Conservation (phyloP, 2,888 invertebrate genomes). For the Anodontia alba region DNA sequence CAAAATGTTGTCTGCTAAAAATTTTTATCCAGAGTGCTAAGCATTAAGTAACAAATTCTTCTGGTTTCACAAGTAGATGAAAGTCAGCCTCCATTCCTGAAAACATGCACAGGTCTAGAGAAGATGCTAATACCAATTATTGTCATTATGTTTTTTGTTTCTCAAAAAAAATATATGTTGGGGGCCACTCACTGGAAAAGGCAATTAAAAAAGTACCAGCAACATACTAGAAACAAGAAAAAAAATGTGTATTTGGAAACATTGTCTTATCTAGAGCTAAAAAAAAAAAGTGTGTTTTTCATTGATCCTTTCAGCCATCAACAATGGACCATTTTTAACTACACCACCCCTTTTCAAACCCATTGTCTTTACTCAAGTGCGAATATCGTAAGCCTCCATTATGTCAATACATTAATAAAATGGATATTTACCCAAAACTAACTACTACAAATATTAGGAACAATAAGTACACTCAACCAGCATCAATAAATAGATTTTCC, state of each 20-base stretch:
- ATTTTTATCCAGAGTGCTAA: no score
- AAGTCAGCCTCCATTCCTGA: conserved; percentile 44
- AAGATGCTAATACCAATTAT: no score
- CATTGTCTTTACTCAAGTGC: conserved; percentile 53
- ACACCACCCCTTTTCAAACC: conserved; percentile 46
- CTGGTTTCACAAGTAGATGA: conserved; percentile 6
- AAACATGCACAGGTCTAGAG: no score
- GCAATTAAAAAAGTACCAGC: no score
- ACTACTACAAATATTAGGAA: conserved; percentile 40
- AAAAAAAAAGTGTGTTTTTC: conserved; percentile 40
- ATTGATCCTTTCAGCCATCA: conserved; percentile 50
- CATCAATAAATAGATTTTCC: conserved; percentile 20
- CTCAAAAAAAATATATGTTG: no score
- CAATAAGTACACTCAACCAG: not conserved
- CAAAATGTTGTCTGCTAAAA: no score
- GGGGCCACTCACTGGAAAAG: no score
- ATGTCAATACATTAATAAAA: conserved; percentile 54
- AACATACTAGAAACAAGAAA: no score
- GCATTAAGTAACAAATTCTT: not conserved
- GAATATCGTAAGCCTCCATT: conserved; percentile 53
- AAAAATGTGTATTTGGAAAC: no score
- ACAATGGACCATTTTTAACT: conserved; percentile 56
- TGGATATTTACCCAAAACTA: conserved; percentile 53
- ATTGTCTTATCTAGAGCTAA: no score
- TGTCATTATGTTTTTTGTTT: no score